Evolutionary conservation across 2,888 invertebrate genomes (phyloP), one percentile per base, ranked within the genome.

Genomic region (Leptopterna dolabrata): DNA sequence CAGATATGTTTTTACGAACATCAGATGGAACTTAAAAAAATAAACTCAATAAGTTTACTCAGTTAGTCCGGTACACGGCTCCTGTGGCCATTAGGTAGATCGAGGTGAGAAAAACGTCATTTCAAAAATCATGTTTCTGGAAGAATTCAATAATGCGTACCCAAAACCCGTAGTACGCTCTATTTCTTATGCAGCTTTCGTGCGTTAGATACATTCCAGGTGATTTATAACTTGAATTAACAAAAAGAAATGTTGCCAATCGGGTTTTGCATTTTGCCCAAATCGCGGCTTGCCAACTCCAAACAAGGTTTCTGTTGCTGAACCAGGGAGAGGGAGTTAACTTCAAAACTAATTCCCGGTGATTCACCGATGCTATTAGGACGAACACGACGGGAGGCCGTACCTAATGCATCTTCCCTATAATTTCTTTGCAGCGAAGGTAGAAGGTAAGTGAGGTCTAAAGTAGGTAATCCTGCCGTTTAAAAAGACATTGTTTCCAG

Each of bases 401-500:
- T n/a, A 14, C 51, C 51, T 16, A 51, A n/a, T n/a, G 51, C 51
- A 51, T 51, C 51, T 51, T n/a, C n/a, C n/a, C 51, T n/a, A 51
- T 51, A 51, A 51, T n/a, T 36, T 51, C 51, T 51, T 51, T n/a
- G 16, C 51, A 51, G n/a, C n/a, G 51, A n/a, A n/a, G n/a, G 51
- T n/a, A n/a, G 51, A 36, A 36, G n/a, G 45, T 19, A 19, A 55
- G 63, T 63, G 63, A 63, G 19, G 63, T 45, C 45, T n/a, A 24
- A 78, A 78, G 78, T 78, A 78, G 43, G 43, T 19, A 27, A 78
- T 1, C 27, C 78, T 14, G 13, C 19, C 70, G 83, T 83, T 83
- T 83, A 83, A 83, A 83, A 83, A 83, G 83, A 70, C 70, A 70
- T 83, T 70, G 83, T 83, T 83, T 83, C 43, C 83, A 70, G 83